phyloP scores from a whole-genome alignment of 2,113 vertebrate species.

The Rhinoptilus africanus region DNA sequence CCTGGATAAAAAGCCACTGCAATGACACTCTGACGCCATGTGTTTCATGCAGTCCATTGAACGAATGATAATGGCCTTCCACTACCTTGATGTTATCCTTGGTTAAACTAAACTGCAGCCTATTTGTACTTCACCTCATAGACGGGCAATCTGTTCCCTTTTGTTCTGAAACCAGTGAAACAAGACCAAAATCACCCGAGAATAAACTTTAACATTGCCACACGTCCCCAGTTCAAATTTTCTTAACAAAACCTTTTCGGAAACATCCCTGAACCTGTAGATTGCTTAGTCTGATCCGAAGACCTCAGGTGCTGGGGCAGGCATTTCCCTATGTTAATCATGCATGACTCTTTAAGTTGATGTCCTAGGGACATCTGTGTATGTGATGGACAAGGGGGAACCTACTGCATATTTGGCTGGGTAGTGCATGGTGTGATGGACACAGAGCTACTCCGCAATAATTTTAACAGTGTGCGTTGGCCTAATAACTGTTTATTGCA shows the following conservation, averaged over 20 bases:
- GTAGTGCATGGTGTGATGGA: not conserved
- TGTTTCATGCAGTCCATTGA: not conserved
- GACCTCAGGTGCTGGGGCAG: not conserved
- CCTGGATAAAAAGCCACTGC: not conserved
- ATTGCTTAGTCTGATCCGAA: not conserved
- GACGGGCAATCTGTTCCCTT: not conserved
- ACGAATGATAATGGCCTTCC: not conserved
- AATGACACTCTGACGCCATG: not conserved
- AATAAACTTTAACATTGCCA: not conserved
- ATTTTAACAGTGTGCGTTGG: not conserved
- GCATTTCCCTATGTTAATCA: rapidly evolving
- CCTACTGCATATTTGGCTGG: not conserved
- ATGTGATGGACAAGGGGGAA: not conserved
- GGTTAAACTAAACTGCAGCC: not conserved
- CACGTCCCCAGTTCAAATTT: not conserved
- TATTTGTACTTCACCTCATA: not conserved
- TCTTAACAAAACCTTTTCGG: not conserved
- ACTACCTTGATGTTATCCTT: not conserved
- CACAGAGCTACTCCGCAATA: not conserved
- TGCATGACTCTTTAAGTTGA: not conserved
- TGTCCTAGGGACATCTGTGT: not conserved
- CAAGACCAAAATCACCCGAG: not conserved
- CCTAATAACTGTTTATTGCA: not conserved
- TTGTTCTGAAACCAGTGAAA: not conserved
- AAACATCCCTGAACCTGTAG: not conserved